Percentiles rank a stretch among this genome's conserved stretches.
These are phyloP conservation scores for Himalopsyche japonica DNA, from an alignment of 2,888 invertebrate species.

Conservation along the genomic window DNA sequence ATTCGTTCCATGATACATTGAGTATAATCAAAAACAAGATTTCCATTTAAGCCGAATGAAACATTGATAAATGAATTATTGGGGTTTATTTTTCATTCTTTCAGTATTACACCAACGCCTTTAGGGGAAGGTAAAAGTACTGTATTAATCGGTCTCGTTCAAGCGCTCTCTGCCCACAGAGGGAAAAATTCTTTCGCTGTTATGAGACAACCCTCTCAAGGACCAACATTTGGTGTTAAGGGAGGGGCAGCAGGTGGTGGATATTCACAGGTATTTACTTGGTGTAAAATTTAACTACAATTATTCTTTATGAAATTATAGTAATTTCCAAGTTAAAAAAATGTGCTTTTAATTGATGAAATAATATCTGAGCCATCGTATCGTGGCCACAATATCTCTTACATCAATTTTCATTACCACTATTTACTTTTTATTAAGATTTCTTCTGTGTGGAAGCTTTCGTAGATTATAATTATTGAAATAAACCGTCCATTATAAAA, in stretches of 20 bases:
- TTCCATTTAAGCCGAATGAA: too few relatives aligned
- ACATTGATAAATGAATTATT: not conserved
- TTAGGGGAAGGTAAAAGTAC: slow-evolving; percentile 99
- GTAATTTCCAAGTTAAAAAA: too few relatives aligned
- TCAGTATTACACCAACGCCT: slow-evolving; percentile 95
- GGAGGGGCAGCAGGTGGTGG: slow-evolving; percentile 99
- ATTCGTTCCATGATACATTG: not conserved
- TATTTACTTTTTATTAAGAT: not conserved
- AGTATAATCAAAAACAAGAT: too few relatives aligned
- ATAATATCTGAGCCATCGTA: not conserved
- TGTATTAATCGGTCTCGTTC: slow-evolving; percentile 88
- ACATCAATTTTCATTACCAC: not conserved
- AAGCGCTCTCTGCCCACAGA: slow-evolving; percentile 86
- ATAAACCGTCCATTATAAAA: too few relatives aligned
- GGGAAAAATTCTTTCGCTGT: slow-evolving; percentile 89
- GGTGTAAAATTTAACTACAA: not conserved
- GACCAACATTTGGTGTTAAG: slow-evolving; percentile 98
- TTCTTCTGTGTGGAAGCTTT: too few relatives aligned
- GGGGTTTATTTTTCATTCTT: slow-evolving; percentile 22
- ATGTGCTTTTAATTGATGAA: not conserved
- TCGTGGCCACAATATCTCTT: not conserved
- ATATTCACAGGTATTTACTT: slow-evolving; percentile 75
- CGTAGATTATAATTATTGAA: too few relatives aligned
- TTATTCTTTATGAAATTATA: not conserved
- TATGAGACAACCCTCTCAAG: slow-evolving; percentile 96